phyloP scores from a whole-genome alignment of 2,888 invertebrate genomes.

The Melanophora roralis region DNA sequence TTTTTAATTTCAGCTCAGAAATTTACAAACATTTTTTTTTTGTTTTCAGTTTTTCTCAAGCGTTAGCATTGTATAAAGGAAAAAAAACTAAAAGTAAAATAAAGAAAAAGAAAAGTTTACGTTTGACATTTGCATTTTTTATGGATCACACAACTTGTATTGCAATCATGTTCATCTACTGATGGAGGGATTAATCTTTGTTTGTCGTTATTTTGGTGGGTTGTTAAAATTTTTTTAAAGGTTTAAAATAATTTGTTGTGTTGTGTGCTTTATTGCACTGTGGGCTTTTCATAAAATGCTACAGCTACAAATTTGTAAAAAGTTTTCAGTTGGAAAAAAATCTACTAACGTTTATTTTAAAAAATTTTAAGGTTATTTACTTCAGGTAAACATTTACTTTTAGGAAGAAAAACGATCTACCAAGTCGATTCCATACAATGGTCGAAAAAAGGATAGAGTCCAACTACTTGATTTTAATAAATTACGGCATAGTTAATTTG shows the following conservation, averaged over 20 bases:
- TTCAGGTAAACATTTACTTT: too few relatives aligned
- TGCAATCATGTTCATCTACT: not conserved
- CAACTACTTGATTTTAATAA: too few relatives aligned
- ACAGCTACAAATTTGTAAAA: too few relatives aligned
- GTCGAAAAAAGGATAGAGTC: too few relatives aligned
- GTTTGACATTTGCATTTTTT: conserved; percentile 57
- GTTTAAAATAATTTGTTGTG: conserved; percentile 10
- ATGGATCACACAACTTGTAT: conserved; percentile 42
- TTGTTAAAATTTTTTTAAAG: too few relatives aligned
- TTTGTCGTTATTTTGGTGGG: not conserved
- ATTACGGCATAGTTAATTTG: too few relatives aligned
- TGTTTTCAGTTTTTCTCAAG: not conserved
- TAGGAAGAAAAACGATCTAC: too few relatives aligned
- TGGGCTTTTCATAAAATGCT: not conserved
- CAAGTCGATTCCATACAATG: too few relatives aligned
- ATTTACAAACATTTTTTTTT: not conserved
- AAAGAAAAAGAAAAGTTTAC: conserved; percentile 30
- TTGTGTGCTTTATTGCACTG: not conserved
- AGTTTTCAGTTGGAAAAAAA: too few relatives aligned
- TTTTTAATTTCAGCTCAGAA: not conserved
- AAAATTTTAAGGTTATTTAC: too few relatives aligned
- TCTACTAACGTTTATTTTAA: too few relatives aligned
- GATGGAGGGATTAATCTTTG: conserved; percentile 6
- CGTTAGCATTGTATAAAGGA: not conserved
- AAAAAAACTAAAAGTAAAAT: not conserved